phyloP scores from a whole-genome alignment of 2,113 vertebrate genomes.

The Hippocampus barbouri region DNA sequence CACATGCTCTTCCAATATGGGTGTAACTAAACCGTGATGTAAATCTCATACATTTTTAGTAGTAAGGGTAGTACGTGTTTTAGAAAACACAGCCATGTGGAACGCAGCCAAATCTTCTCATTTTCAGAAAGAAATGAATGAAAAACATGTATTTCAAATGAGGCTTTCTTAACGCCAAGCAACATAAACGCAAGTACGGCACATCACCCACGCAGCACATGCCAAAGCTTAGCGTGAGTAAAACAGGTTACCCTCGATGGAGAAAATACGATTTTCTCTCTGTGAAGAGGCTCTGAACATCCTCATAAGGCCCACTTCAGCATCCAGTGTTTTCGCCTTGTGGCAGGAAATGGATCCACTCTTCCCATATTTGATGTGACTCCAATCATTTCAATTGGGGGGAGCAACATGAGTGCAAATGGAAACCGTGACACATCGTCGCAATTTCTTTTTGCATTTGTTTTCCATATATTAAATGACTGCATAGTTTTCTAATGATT shows the following conservation, averaged over 20 bases:
- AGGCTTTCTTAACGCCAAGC: not conserved
- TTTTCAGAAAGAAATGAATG: not conserved
- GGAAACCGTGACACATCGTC: conserved; percentile 11
- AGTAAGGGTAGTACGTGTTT: not conserved
- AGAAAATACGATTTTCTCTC: conserved; percentile 55
- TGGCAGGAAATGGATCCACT: conserved; percentile 41
- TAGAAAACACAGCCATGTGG: not conserved
- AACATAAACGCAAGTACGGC: not conserved
- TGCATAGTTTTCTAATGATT: conserved; percentile 18
- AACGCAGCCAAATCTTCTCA: not conserved
- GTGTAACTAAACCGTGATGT: not conserved
- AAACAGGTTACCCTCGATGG: conserved; percentile 53
- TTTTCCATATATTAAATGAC: conserved; percentile 19
- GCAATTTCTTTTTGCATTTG: conserved; percentile 1
- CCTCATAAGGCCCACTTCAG: conserved; percentile 47
- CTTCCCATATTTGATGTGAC: conserved; percentile 15
- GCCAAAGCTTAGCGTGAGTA: conserved; percentile 42
- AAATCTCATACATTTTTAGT: not conserved
- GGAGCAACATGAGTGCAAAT: not conserved
- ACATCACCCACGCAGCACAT: conserved; percentile 28
- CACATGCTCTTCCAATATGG: not conserved
- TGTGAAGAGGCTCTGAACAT: conserved; percentile 48
- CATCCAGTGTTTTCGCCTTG: conserved; percentile 33
- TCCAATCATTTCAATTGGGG: conserved; percentile 15
- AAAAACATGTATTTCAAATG: not conserved